phyloP scores from a whole-genome alignment of 2,888 invertebrate genomes.

The Ophion ellenae region DNA sequence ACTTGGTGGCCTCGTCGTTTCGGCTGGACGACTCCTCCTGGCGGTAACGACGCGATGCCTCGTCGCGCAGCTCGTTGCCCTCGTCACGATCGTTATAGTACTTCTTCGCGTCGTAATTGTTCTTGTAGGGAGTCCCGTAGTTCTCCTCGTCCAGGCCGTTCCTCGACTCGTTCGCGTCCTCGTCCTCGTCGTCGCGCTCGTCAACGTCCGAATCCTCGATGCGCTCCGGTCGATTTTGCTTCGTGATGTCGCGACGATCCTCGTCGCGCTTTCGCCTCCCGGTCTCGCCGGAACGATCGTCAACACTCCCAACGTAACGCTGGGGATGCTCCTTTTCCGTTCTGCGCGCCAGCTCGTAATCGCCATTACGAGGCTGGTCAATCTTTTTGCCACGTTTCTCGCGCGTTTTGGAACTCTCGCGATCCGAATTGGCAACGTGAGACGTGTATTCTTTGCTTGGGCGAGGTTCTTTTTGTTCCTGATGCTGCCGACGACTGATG shows the following conservation, averaged over 20 bases:
- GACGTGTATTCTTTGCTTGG: conserved; percentile 57
- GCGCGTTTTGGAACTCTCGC: conserved; percentile 43
- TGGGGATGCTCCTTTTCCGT: conserved; percentile 49
- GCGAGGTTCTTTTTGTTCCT: conserved; percentile 62
- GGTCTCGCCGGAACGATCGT: conserved; percentile 55
- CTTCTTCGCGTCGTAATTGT: conserved; percentile 75
- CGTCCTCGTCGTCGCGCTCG: conserved; percentile 73
- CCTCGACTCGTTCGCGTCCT: conserved; percentile 60
- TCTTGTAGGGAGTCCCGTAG: conserved; percentile 56
- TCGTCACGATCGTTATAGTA: conserved; percentile 74
- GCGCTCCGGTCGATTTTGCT: conserved; percentile 66
- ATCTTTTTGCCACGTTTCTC: conserved; percentile 62
- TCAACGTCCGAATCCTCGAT: conserved; percentile 78
- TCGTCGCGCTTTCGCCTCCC: conserved; percentile 61
- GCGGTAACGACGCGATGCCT: conserved; percentile 54
- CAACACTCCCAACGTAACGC: conserved; percentile 56
- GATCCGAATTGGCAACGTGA: conserved; percentile 50
- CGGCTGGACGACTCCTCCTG: conserved; percentile 33
- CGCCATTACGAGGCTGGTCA: conserved; percentile 70
- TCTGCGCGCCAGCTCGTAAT: conserved; percentile 70
- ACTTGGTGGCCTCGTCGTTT: conserved; percentile 72
- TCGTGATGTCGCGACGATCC: conserved; percentile 65
- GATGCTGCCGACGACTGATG: conserved; percentile 60
- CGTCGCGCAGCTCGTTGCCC: conserved; percentile 35
- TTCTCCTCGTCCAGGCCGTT: conserved; percentile 44